Evolutionary conservation across 2,113 vertebrate genomes (phyloP), one percentile per base, ranked within the genome.

Genomic region (Pipra filicauda): DNA sequence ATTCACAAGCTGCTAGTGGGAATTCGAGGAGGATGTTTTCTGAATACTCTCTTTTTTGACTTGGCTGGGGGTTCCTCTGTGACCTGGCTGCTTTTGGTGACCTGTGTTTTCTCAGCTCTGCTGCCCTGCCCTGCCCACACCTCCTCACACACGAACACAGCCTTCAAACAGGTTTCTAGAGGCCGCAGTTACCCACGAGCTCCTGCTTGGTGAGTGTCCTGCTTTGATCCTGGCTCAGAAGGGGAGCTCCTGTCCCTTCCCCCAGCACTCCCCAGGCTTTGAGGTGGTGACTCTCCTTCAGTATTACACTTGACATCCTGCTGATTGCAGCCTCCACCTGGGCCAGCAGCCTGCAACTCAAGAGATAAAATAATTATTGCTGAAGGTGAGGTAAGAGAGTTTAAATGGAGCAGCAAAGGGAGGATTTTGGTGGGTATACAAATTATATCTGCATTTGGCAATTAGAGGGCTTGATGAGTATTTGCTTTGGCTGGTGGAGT

Each of bases 191-290:
- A 99, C 99, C 98, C 44, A 98, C 85, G 39, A 99, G 92, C 72
- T 98, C 97, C 14, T 98, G 95, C 89, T 98, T 98, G 81, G 78
- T 96, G 33, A 98, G 96, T 16, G 97, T 91, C n/a, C 78, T 74
- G 69, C 96, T 98, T 66, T 97, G 97, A 51, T 95, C 94, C 31
- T 97, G 97, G 80, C 98, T 97, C 18, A 98, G 97, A 55, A 99
- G 97, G 44, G 98, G 96, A 5, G 98, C 98, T 72, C 99, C 99
- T 0, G 75, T 97, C 35, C 98, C 98, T 33, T 98, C 97, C 33
- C 98, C 98, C 75, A 98, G 93, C 46, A 98, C 65, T 11, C 97
- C 98, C 98, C 98, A 99, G 41, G 97, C 97, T 31, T 97, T 98
- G 81, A 98, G 97, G 57, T 97, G 97, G 30, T 97, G 98, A 39